phyloP scores from a whole-genome alignment of 2,888 invertebrate species.

The Axea sp. region DNA sequence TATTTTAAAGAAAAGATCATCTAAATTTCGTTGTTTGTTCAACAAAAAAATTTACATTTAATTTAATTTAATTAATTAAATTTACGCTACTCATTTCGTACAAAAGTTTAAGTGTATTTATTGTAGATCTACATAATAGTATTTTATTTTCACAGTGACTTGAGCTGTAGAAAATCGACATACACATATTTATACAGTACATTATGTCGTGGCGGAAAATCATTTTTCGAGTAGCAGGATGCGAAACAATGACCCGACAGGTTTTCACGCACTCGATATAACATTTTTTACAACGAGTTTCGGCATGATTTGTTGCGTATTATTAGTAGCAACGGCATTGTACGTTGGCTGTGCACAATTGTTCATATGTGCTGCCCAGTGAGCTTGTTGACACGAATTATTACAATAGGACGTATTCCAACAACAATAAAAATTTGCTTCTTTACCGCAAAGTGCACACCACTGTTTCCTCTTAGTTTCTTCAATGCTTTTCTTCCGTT shows the following conservation, averaged over 20 bases:
- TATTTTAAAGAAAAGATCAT: background rate
- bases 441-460: constrained; percentile 93
- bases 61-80: constrained; percentile 11
- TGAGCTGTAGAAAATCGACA: constrained; percentile 40
- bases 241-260: background rate
- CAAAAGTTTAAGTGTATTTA: constrained; percentile 33
- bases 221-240: background rate
- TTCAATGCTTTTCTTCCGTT: constrained; percentile 86
- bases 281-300: constrained; percentile 50
- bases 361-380: constrained; percentile 89
- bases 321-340: constrained; percentile 16
- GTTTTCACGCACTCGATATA: constrained; percentile 46
- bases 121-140: constrained; percentile 30
- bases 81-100: constrained; percentile 18
- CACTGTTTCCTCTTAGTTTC: constrained; percentile 93
- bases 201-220: background rate
- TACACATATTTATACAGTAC: constrained; percentile 30
- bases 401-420: constrained; percentile 98
- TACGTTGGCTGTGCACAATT: constrained; percentile 80
- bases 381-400: constrained; percentile 91
- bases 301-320: constrained; percentile 34
- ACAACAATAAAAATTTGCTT: constrained; percentile 95
- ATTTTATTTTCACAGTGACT: constrained; percentile 43
- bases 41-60: constrained; percentile 1
- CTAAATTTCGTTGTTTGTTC: constrained; percentile 10